Evolutionary conservation across 2,888 invertebrate species (phyloP).

Genomic region (Frankliniella fusca): DNA sequence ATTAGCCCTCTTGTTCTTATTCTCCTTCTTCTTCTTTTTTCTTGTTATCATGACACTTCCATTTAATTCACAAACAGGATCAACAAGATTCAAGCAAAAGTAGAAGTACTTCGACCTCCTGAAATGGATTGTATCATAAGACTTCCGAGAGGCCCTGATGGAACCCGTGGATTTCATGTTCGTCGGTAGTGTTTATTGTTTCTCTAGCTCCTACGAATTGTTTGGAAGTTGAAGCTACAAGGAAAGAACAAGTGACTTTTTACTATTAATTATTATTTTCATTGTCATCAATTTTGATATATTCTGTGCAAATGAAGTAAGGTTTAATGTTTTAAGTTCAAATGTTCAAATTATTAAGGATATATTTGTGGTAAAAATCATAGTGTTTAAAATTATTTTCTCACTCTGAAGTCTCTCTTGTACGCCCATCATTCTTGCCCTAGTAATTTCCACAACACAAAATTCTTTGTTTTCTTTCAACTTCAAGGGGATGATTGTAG

Average conservation of each 20-base stretch:
- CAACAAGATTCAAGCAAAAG: conserved; percentile 48
- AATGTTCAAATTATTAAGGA: conserved; percentile 14
- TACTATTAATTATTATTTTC: neutral
- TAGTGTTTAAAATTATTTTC: conserved; percentile 1
- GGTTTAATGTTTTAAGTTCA: neutral
- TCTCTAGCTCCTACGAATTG: conserved; percentile 8
- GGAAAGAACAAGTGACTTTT: neutral
- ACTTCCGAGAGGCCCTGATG: conserved; percentile 75
- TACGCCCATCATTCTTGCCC: neutral
- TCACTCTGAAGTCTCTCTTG: neutral
- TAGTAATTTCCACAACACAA: neutral
- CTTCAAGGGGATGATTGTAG: too few relatives aligned
- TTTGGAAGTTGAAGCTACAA: neutral
- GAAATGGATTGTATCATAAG: conserved; percentile 59
- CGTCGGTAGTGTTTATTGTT: conserved; percentile 57
- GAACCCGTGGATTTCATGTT: conserved; percentile 64
- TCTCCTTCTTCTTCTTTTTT: conserved; percentile 2
- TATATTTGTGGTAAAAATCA: neutral
- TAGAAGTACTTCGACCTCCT: conserved; percentile 47
- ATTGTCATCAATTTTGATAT: neutral
- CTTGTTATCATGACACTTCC: neutral
- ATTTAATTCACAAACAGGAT: conserved; percentile 42
- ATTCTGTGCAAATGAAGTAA: neutral
- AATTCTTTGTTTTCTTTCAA: neutral
- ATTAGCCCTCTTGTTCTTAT: conserved; percentile 31